phyloP scores from a whole-genome alignment of 2,797 vertebrate genomes.

The Brachyrhaphis roseni region DNA sequence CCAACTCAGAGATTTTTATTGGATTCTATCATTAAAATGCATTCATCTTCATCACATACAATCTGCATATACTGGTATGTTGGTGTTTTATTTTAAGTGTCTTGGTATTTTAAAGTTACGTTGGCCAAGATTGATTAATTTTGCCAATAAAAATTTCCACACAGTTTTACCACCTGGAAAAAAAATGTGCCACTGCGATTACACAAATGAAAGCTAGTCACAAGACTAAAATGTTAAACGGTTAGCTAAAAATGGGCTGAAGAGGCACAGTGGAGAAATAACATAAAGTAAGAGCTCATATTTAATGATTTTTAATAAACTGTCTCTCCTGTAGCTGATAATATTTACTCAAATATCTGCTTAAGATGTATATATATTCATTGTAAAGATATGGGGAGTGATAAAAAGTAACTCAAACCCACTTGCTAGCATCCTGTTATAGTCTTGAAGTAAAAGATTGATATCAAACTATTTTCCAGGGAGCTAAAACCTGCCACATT shows the following conservation, averaged over 20 bases:
- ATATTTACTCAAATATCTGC: not conserved
- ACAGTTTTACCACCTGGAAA: not conserved
- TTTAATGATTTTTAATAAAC: not conserved
- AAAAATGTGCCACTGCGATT: not conserved
- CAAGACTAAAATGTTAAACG: not conserved
- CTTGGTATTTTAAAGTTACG: not conserved
- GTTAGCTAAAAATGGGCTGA: not conserved
- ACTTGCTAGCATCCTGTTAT: not conserved
- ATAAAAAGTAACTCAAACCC: not conserved
- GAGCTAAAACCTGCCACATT: slow-evolving; percentile 17
- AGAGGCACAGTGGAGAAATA: not conserved
- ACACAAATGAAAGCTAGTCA: not conserved
- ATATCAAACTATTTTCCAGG: slow-evolving; percentile 33
- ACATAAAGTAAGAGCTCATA: not conserved
- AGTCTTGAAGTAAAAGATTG: not conserved
- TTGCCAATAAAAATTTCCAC: not conserved
- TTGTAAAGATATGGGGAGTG: not conserved
- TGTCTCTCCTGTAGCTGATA: not conserved
- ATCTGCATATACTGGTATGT: not conserved
- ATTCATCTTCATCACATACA: not conserved
- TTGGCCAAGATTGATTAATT: not conserved
- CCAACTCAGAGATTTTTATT: not conserved
- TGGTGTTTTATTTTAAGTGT: not conserved
- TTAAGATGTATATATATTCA: not conserved
- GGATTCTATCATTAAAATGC: not conserved